Percentiles rank a stretch among this genome's conserved stretches.
Conservation (phyloP, 2,888 invertebrate species). For the Hipparchia sbordonii region DNA sequence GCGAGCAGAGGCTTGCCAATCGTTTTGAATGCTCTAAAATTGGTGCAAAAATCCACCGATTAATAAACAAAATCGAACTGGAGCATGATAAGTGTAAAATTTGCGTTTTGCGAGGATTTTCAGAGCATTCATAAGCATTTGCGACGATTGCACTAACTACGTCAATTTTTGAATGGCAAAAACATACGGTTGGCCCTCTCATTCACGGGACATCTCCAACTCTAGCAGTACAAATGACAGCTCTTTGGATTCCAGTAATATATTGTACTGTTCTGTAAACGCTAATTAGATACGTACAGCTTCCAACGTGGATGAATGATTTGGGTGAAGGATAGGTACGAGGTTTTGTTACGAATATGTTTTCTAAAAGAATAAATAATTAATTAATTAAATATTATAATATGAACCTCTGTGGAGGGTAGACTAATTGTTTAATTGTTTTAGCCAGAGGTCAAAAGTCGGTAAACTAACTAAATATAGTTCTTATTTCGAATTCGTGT, state of each 20-base stretch:
- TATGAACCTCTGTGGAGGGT: not conserved
- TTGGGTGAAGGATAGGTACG: slow-evolving; percentile 14
- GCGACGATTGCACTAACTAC: too few species aligned
- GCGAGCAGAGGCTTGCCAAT: too few species aligned
- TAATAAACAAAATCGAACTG: too few species aligned
- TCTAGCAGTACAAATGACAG: not conserved
- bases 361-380: slow-evolving; percentile 5
- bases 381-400: too few species aligned
- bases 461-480: not conserved
- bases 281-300: slow-evolving; percentile 34
- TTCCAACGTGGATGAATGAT: slow-evolving; percentile 19
- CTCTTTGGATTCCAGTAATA: slow-evolving; percentile 21
- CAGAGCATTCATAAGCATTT: too few species aligned
- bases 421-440: not conserved
- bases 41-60: too few species aligned
- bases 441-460: not conserved
- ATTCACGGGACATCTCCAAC: not conserved
- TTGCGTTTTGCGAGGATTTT: too few species aligned
- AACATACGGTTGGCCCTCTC: too few species aligned
- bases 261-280: slow-evolving; percentile 31
- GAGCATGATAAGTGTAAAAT: too few species aligned
- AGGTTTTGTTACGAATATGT: slow-evolving; percentile 11
- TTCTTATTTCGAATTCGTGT: not conserved
- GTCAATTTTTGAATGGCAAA: too few species aligned
- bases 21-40: too few species aligned